Conservation (phyloP, 2,113 vertebrate species). For the Serilophus lunatus region DNA sequence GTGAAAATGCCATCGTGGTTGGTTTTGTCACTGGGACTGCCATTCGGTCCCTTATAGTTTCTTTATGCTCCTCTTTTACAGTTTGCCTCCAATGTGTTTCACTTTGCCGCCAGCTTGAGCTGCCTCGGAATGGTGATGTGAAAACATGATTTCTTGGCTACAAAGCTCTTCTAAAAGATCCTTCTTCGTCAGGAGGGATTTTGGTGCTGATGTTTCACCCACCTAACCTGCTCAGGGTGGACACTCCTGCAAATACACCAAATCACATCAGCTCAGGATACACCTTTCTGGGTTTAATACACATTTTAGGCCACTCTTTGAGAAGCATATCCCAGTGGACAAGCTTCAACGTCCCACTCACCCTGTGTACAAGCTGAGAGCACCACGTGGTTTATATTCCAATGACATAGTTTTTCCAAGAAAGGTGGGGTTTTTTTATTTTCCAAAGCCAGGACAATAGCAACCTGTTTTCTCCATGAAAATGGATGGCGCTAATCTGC, state of each 20-base stretch:
- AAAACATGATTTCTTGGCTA: neutral
- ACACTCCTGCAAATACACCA: neutral
- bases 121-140: neutral
- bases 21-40: rapidly evolving
- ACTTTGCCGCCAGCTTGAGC: neutral
- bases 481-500: neutral
- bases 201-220: neutral
- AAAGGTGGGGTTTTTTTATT: neutral
- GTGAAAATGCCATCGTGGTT: neutral
- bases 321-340: neutral
- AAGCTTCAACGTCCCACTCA: neutral
- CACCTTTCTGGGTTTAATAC: neutral
- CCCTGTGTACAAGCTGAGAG: neutral
- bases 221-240: neutral
- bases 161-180: neutral
- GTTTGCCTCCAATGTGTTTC: neutral
- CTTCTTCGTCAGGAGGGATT: neutral
- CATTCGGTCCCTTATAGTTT: rapidly evolving
- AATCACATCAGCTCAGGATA: neutral
- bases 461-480: neutral
- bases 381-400: neutral
- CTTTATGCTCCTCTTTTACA: neutral
- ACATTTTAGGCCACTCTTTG: neutral
- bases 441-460: neutral
- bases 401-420: neutral